Evolutionary conservation across 2,113 vertebrate genomes (phyloP).

Genomic region (Holacanthus passer): DNA sequence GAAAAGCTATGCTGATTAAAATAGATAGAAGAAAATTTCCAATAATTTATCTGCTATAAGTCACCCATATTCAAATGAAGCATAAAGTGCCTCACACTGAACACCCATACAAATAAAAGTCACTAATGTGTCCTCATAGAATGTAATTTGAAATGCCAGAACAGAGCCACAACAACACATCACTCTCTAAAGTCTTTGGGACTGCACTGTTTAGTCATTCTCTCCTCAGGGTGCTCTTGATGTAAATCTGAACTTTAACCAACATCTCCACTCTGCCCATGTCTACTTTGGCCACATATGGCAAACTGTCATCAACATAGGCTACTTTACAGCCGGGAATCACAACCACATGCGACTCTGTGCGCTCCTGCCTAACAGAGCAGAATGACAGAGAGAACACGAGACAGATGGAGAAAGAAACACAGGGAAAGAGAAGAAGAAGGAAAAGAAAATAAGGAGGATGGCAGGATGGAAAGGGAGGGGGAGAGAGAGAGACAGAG

Average conservation of each 20-base stretch:
- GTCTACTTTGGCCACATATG: constrained; percentile 53
- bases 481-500: no score
- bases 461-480: not conserved
- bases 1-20: no score
- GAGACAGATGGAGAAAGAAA: constrained; percentile 54
- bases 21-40: no score
- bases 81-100: not conserved
- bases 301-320: constrained; percentile 24
- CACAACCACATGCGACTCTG: constrained; percentile 44
- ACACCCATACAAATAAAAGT: not conserved
- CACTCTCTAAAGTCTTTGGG: not conserved
- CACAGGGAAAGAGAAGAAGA: not conserved
- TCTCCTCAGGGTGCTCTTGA: not conserved
- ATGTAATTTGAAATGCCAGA: not conserved
- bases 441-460: not conserved
- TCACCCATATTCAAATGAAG: no score
- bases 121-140: no score
- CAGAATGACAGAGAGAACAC: constrained; percentile 35
- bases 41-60: no score
- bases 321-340: constrained; percentile 46
- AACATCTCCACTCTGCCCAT: not conserved
- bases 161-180: not conserved
- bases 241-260: constrained; percentile 19
- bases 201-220: no score
- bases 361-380: constrained; percentile 52